Conservation (phyloP, 2,888 invertebrate species). For the Ashinkailepas kermadecensis region DNA sequence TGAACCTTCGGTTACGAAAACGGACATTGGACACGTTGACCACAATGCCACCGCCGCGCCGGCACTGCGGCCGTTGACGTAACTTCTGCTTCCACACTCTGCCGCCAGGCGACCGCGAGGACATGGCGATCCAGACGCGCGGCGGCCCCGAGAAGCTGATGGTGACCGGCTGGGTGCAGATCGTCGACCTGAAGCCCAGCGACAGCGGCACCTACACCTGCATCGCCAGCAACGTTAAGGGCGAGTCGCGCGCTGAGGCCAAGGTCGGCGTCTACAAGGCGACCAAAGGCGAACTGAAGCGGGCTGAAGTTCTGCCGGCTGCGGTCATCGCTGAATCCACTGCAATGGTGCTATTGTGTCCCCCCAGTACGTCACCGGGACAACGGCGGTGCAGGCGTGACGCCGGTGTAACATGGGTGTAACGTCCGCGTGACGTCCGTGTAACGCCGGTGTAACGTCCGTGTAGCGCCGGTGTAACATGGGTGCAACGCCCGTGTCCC, state of each 20-base stretch:
- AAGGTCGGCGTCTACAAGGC: conserved; percentile 36
- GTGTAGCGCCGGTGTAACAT: no score
- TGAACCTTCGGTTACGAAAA: no score
- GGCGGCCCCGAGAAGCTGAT: conserved; percentile 52
- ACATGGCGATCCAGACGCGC: conserved; percentile 47
- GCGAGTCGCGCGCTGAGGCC: conserved; percentile 44
- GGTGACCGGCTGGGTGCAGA: conserved; percentile 54
- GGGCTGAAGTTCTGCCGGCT: background rate
- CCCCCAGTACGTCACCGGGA: no score
- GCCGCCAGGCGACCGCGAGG: conserved; percentile 46
- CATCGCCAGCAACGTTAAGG: conserved; percentile 52
- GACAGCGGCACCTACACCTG: conserved; percentile 56
- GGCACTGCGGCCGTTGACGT: no score
- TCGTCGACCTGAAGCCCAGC: conserved; percentile 45
- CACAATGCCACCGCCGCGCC: no score
- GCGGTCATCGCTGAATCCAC: background rate
- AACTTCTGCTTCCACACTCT: background rate
- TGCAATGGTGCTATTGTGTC: background rate
- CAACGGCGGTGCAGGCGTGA: no score
- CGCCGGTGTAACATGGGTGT: no score
- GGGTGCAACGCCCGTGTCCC: no score
- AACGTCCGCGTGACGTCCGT: no score
- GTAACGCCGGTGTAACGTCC: no score
- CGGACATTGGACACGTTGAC: no score
- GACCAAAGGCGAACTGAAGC: conserved; percentile 1